Evolutionary conservation across 2,888 invertebrate species (phyloP).

Genomic region (Thysanoteuthis rhombus): DNA sequence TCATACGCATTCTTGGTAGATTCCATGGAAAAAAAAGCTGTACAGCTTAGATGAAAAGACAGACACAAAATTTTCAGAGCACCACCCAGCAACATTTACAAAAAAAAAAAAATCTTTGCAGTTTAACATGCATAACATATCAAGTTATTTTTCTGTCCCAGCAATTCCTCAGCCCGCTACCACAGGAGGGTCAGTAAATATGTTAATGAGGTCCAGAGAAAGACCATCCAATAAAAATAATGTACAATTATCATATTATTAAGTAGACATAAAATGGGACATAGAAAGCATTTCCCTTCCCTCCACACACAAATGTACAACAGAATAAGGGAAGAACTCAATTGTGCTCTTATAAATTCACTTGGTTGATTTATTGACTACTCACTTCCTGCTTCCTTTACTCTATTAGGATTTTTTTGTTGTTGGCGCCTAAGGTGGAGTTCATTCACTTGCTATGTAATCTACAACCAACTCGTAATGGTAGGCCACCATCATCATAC

Average conservation of each 20-base stretch:
- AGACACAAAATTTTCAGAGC: background rate
- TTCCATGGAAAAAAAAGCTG: background rate
- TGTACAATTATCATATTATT: background rate
- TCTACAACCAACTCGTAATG: background rate
- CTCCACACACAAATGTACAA: background rate
- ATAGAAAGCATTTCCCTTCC: background rate
- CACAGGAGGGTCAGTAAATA: background rate
- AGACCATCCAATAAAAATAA: background rate
- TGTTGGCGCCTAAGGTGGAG: background rate
- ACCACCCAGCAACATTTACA: background rate
- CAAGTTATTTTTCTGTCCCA: background rate
- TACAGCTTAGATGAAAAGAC: background rate
- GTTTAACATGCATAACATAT: background rate
- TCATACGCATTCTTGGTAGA: background rate
- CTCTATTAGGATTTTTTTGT: background rate
- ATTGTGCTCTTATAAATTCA: background rate
- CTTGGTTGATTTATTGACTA: slow-evolving; percentile 12
- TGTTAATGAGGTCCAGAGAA: background rate
- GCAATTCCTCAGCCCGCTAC: background rate
- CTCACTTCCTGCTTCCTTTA: background rate
- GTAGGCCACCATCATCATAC: background rate
- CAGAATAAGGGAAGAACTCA: background rate
- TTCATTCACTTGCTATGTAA: background rate
- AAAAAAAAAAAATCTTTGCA: background rate
- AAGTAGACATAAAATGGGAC: background rate